A percentile compares a stretch with the other conserved stretches of the same genome.
Conservation (phyloP, 2,797 vertebrate genomes). For the Leontocebus nigricollis region DNA sequence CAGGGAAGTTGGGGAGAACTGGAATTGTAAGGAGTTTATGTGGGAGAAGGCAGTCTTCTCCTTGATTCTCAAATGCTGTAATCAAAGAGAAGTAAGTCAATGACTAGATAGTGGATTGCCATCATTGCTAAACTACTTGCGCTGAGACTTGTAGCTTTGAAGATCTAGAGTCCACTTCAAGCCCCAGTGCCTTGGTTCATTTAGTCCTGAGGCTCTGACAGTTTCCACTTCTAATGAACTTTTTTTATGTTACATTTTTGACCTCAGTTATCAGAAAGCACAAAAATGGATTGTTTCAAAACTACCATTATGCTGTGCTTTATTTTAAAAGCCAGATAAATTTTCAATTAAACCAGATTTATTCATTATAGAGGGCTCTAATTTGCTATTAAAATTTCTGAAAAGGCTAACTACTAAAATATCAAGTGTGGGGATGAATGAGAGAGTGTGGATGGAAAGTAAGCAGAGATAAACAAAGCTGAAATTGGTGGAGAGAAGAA, state of each 20-base stretch:
- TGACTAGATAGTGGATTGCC: not conserved
- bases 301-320: not conserved
- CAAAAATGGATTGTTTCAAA: not conserved
- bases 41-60: not conserved
- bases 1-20: not conserved
- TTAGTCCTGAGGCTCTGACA: not conserved
- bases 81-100: not conserved
- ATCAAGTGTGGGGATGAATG: not conserved
- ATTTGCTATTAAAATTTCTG: not conserved
- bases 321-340: not conserved
- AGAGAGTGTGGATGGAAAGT: not conserved
- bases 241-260: not conserved
- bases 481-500: not conserved
- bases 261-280: not conserved
- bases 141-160: not conserved
- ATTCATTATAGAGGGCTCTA: not conserved
- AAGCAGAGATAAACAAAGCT: not conserved
- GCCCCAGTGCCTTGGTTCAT: not conserved
- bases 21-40: not conserved
- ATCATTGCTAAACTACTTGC: not conserved
- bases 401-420: not conserved
- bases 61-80: not conserved
- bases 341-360: conserved; percentile 3
- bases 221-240: not conserved
- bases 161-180: accelerated